Conservation (phyloP, 2,797 vertebrate species). For the Chelmon rostratus region DNA sequence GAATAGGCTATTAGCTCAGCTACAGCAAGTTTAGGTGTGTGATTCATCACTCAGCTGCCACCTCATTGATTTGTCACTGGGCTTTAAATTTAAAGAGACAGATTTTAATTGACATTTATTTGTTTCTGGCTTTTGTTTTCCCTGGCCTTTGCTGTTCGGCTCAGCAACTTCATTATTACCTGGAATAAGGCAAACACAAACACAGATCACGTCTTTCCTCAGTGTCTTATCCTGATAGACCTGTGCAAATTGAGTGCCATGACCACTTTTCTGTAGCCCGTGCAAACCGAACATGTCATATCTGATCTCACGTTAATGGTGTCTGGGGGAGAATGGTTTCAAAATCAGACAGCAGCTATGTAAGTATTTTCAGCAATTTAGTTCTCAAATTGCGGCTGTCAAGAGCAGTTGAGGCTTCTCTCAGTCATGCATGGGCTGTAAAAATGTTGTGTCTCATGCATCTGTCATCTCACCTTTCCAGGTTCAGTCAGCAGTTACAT, state of each 20-base stretch:
- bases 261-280: slow-evolving; percentile 30
- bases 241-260: slow-evolving; percentile 44
- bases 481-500: slow-evolving; percentile 59
- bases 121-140: slow-evolving; percentile 14
- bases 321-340: slow-evolving; percentile 44
- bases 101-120: slow-evolving; percentile 37
- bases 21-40: background rate
- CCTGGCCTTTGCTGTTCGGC: slow-evolving; percentile 38
- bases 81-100: slow-evolving; percentile 20
- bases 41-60: slow-evolving; percentile 9
- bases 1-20: background rate
- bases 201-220: slow-evolving; percentile 16
- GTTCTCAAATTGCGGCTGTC: slow-evolving; percentile 74
- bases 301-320: slow-evolving; percentile 40
- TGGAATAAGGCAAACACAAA: slow-evolving; percentile 28
- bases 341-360: slow-evolving; percentile 63
- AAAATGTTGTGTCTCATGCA: slow-evolving; percentile 61
- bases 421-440: slow-evolving; percentile 47
- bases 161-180: slow-evolving; percentile 32
- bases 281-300: slow-evolving; percentile 51
- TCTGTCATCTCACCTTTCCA: slow-evolving; percentile 55
- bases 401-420: slow-evolving; percentile 55
- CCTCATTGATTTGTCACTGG: background rate
- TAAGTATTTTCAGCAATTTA: slow-evolving; percentile 72
- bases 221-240: slow-evolving; percentile 33